phyloP scores from a whole-genome alignment of 2,113 vertebrate genomes.

The Nymphicus hollandicus region DNA sequence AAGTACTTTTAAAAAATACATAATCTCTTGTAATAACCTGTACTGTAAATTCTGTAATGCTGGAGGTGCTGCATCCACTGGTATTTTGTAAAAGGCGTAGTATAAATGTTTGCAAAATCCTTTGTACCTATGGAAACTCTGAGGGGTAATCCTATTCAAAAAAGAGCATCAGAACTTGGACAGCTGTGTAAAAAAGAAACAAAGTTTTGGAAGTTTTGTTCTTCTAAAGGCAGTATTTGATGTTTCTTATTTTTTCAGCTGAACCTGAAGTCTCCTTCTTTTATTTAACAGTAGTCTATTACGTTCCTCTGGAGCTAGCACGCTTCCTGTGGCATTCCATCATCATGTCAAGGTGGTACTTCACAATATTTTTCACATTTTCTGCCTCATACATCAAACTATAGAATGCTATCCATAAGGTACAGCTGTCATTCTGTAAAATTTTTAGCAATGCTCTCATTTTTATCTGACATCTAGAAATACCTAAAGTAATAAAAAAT shows the following conservation, averaged over 20 bases:
- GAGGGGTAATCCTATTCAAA: neutral
- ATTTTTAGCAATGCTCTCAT: constrained; percentile 79
- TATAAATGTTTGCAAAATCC: neutral
- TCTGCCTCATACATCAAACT: constrained; percentile 79
- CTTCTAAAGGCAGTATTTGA: neutral
- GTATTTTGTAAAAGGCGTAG: neutral
- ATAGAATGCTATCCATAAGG: constrained; percentile 74
- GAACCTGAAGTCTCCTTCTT: neutral
- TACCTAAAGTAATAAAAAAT: constrained; percentile 81
- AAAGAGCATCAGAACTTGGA: neutral
- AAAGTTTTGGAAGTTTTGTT: neutral
- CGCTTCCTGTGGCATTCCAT: constrained; percentile 66
- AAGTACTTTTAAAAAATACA: neutral
- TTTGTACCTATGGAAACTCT: neutral
- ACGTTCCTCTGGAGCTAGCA: constrained; percentile 41
- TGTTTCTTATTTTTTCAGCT: neutral
- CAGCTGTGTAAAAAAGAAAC: neutral
- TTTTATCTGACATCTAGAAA: constrained; percentile 81
- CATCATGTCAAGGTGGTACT: constrained; percentile 70
- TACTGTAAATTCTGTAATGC: neutral
- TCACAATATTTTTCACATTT: constrained; percentile 81
- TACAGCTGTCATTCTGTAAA: constrained; percentile 75
- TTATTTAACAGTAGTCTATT: constrained; percentile 53
- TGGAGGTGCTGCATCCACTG: neutral
- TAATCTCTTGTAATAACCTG: neutral